Conservation (phyloP, 30 jellyfish, hydroid and myxozoan genomes). For the Morbakka virulenta region DNA sequence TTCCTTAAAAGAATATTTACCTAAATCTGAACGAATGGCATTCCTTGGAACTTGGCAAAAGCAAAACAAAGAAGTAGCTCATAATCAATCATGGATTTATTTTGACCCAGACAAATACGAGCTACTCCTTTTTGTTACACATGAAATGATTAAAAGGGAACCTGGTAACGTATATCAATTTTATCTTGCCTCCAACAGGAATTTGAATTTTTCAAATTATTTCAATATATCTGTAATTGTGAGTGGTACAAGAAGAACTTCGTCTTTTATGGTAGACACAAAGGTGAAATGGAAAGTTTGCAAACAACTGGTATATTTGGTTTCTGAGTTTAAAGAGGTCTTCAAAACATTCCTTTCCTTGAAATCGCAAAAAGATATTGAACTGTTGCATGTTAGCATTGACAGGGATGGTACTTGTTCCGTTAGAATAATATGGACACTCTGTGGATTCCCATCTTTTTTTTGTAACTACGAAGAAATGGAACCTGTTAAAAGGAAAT, state of each 20-base stretch:
- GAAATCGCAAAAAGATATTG: background rate
- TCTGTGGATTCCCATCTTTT: background rate
- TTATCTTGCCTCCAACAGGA: background rate
- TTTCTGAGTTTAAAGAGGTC: background rate
- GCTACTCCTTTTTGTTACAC: background rate
- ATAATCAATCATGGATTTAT: background rate
- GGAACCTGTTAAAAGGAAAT: background rate
- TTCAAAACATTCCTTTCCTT: background rate
- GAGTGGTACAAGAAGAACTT: background rate
- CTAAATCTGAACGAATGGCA: too few species aligned
- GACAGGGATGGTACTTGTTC: background rate
- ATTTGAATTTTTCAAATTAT: too few species aligned
- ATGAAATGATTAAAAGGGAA: background rate
- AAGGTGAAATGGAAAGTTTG: background rate
- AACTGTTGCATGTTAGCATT: background rate
- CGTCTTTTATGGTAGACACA: background rate
- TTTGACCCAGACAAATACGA: background rate
- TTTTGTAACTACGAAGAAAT: background rate
- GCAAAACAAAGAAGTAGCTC: background rate
- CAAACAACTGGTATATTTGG: background rate
- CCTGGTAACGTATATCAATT: background rate
- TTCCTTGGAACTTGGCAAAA: too few species aligned
- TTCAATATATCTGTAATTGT: background rate
- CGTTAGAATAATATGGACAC: background rate
- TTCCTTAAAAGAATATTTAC: too few species aligned